These are phyloP conservation scores for Nemapogon koenigi DNA, from an alignment of 2,888 invertebrate genomes.

Conservation along the genomic window DNA sequence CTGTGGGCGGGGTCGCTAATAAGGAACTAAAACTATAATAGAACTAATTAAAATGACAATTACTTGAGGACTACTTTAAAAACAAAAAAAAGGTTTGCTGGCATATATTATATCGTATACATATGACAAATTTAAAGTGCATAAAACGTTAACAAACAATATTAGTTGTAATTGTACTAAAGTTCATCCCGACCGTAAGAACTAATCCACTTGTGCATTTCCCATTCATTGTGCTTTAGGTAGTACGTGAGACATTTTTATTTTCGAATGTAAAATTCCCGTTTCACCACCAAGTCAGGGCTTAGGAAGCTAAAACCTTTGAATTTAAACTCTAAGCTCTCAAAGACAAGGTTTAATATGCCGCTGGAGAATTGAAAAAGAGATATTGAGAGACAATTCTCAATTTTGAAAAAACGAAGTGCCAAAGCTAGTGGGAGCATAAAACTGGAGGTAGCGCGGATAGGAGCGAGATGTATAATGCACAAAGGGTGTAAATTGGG, in stretches of 20 bases:
- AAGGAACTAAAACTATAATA: too few relatives aligned
- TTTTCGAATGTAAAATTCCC: constrained; percentile 28
- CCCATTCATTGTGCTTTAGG: constrained; percentile 34
- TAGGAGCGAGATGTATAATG: constrained; percentile 4
- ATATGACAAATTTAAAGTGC: too few relatives aligned
- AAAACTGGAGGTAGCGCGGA: constrained; percentile 1
- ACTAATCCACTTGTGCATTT: constrained; percentile 28
- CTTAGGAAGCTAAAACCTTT: neutral
- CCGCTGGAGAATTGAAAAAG: neutral
- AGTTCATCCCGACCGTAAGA: too few relatives aligned
- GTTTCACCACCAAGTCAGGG: constrained; percentile 19
- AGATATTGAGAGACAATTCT: constrained; percentile 14
- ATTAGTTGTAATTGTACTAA: too few relatives aligned
- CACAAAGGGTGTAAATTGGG: constrained; percentile 8
- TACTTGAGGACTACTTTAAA: too few relatives aligned
- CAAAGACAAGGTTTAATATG: neutral
- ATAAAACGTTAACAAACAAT: too few relatives aligned
- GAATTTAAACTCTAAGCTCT: neutral
- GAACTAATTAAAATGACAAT: too few relatives aligned
- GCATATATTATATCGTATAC: too few relatives aligned
- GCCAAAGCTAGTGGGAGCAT: constrained; percentile 6
- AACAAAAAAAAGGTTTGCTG: too few relatives aligned
- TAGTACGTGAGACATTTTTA: constrained; percentile 30
- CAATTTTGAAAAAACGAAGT: constrained; percentile 16
- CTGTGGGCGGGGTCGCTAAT: too few relatives aligned